phyloP scores from a whole-genome alignment of 2,888 invertebrate genomes.

The Eupithecia centaureata region DNA sequence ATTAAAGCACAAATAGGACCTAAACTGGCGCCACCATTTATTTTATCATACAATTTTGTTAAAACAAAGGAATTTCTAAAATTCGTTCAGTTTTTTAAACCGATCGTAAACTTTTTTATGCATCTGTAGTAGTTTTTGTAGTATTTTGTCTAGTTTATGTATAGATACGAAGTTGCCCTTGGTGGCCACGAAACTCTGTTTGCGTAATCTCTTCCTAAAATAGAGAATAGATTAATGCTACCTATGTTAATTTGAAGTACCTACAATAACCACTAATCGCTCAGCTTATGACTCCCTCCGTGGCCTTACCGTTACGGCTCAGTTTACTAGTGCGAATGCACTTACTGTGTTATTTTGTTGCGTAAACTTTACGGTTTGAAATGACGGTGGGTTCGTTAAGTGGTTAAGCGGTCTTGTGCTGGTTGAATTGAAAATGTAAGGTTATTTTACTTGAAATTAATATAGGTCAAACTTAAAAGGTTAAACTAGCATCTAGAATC shows the following conservation, averaged over 20 bases:
- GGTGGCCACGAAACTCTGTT: no score
- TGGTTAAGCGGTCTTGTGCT: constrained; percentile 25
- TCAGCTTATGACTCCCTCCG: constrained; percentile 31
- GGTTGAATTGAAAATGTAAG: constrained; percentile 24
- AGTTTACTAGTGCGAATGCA: constrained; percentile 48
- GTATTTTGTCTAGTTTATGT: no score
- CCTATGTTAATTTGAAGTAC: not conserved
- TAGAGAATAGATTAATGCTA: no score
- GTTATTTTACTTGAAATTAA: not conserved
- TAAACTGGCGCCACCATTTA: no score
- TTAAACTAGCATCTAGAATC: not conserved
- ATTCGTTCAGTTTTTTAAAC: no score
- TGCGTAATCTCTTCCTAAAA: no score
- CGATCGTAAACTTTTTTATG: no score
- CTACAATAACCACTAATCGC: constrained; percentile 1
- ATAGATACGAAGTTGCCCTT: no score
- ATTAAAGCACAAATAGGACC: not conserved
- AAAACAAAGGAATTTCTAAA: no score
- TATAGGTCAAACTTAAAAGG: not conserved
- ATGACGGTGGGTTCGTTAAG: constrained; percentile 37
- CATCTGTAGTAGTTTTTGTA: no score
- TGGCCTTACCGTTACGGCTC: constrained; percentile 49
- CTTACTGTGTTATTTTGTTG: constrained; percentile 45
- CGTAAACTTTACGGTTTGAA: constrained; percentile 44
- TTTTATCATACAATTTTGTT: no score